phyloP scores from a whole-genome alignment of 2,113 vertebrate genomes.

The Zonotrichia leucophrys region DNA sequence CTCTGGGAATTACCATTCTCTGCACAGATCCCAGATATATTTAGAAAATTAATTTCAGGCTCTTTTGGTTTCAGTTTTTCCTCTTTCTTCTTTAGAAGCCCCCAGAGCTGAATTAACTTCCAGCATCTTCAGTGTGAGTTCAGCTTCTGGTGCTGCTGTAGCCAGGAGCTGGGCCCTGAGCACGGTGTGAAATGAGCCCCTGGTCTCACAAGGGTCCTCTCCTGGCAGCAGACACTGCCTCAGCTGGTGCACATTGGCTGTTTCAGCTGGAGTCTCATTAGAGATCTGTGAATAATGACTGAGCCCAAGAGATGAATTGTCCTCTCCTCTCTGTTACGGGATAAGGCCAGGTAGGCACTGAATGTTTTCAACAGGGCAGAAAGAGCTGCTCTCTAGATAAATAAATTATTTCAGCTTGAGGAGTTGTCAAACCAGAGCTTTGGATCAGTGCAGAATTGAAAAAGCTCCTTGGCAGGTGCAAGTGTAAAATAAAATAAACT shows the following conservation, averaged over 20 bases:
- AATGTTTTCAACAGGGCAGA: neutral
- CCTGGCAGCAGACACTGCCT: neutral
- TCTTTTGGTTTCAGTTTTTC: constrained; percentile 25
- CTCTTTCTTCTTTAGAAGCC: neutral
- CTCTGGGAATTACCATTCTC: neutral
- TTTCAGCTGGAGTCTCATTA: neutral
- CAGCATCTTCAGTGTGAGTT: neutral
- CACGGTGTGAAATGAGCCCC: neutral
- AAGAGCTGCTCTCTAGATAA: neutral
- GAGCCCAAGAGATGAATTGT: neutral
- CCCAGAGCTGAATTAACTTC: constrained; percentile 7
- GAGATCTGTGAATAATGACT: neutral
- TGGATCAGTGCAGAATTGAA: neutral
- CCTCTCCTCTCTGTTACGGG: neutral
- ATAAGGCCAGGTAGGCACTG: neutral
- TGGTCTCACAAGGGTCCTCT: neutral
- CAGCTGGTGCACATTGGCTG: neutral
- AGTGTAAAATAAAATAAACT: neutral
- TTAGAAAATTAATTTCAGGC: constrained; percentile 61
- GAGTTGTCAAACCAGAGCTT: neutral
- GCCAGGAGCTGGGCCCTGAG: neutral
- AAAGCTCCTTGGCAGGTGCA: neutral
- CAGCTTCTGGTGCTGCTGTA: neutral
- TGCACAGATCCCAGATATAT: neutral
- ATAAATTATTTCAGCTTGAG: neutral